Percentiles rank a stretch among this genome's conserved stretches.
Evolutionary conservation across 2,888 invertebrate genomes (phyloP).

Genomic region (Perizoma flavofasciatum): DNA sequence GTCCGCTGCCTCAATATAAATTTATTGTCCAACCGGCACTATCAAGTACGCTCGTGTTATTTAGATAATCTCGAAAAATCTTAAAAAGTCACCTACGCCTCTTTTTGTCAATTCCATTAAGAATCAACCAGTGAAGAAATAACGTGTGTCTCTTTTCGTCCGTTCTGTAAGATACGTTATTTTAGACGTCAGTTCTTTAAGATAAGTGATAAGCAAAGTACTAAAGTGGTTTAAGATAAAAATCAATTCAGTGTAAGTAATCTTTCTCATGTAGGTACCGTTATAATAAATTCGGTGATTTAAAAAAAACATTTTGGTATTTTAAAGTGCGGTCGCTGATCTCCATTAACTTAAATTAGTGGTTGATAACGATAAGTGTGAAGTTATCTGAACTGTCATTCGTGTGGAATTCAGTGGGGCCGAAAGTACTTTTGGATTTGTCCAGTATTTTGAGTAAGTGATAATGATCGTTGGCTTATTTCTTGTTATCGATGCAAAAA

Average conservation of each 20-base stretch:
- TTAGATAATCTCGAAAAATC: slow-evolving; percentile 31
- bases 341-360: slow-evolving; percentile 13
- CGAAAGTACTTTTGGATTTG: slow-evolving; percentile 7
- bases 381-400: slow-evolving; percentile 8
- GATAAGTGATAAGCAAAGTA: too few species aligned
- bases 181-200: not conserved
- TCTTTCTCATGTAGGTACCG: not conserved
- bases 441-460: not conserved
- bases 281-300: slow-evolving; percentile 2
- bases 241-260: not conserved
- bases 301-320: too few species aligned
- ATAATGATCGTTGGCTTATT: too few species aligned
- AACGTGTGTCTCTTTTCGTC: too few species aligned
- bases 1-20: slow-evolving; percentile 63
- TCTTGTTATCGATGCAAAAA: too few species aligned
- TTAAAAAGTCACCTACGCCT: slow-evolving; percentile 4
- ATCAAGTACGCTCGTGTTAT: slow-evolving; percentile 60
- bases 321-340: slow-evolving; percentile 12
- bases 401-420: slow-evolving; percentile 14
- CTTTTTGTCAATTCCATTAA: not conserved
- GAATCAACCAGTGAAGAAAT: not conserved
- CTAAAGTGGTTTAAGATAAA: not conserved
- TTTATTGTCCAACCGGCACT: slow-evolving; percentile 66
- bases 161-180: slow-evolving; percentile 4
- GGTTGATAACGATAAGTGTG: slow-evolving; percentile 17